Base-by-base conservation (phyloP, 2,797 vertebrate genomes). In the Macropodus opercularis region DNA sequence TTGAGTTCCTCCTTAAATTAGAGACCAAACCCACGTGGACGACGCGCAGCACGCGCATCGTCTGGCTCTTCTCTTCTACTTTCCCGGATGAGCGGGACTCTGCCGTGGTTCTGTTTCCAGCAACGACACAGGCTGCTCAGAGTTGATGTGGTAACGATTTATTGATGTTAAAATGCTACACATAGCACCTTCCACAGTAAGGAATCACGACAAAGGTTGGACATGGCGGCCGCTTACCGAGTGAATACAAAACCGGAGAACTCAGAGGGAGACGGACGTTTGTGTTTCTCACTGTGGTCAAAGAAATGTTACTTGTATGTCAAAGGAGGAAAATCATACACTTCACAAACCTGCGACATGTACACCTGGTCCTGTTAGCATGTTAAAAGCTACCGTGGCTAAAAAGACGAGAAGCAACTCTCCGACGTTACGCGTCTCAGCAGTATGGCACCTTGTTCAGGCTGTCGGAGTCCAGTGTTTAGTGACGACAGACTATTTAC, bases 401-500 rank as follows among this genome's bases (percentile, higher is more conserved):
- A 60, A 72, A 26, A 54, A 73, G 34, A 72, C 34, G 36, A 36
- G 65, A 69, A 19, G 0, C 40, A 74, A 67, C 35, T 68, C 21
- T 68, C 44, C 41, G 53, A 76, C 51, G 44, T 55, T 36, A 69
- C 57, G 62, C 63, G 64, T 81, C 68, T 86, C 81, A 72, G 85
- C 24, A 78, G 65, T 90, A 90, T 90, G 90, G 90, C 90, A 92
- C 89, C 74, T 46, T 81, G 79, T 79, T 48, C 76, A 79, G 77
- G 69, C 76, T 79, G 68, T 87, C 79, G 63, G 70, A 69, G 64
- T 85, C 78, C 76, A 75, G 71, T 81, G 81, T 75, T 68, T 57
- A 34, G 81, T 86, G 77, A 69, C 26, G 70, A 83, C 41, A 62
- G 19, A 44, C 49, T 84, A 83, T 82, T 70, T 86, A 88, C 85